These are phyloP conservation scores for Phorcus lineatus DNA, from an alignment of 2,888 invertebrate genomes.

Conservation along the genomic window DNA sequence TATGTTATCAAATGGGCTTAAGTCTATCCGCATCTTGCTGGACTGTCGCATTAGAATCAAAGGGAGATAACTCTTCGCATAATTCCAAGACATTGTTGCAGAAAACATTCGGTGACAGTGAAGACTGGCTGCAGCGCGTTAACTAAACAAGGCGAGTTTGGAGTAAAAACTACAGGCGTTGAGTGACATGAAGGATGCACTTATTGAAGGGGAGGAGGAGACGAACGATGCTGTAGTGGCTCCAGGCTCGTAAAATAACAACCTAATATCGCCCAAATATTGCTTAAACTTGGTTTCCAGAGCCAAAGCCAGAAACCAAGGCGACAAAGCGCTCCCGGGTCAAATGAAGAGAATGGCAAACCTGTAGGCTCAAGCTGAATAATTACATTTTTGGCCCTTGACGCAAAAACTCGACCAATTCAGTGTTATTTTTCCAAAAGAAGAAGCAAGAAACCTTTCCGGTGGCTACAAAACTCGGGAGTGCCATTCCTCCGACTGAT, in stretches of 20 bases:
- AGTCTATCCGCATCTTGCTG: no score
- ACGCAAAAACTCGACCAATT: not conserved
- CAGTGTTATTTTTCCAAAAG: conserved; percentile 13
- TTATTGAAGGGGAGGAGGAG: conserved; percentile 8
- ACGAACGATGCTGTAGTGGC: not conserved
- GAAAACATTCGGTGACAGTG: not conserved
- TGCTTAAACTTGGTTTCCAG: not conserved
- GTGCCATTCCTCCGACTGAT: not conserved
- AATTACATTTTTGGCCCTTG: conserved; percentile 1
- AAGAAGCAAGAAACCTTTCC: conserved; percentile 4
- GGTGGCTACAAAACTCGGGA: not conserved
- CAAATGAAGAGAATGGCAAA: not conserved
- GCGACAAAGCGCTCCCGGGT: not conserved
- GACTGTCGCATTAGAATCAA: not conserved
- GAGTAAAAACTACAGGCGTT: not conserved
- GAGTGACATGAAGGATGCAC: not conserved
- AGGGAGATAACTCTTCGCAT: not conserved
- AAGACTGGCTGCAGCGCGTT: not conserved
- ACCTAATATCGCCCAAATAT: conserved; percentile 21
- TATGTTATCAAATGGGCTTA: no score
- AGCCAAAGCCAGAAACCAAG: not conserved
- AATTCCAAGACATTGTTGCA: no score
- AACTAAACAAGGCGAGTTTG: not conserved
- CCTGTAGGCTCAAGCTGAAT: not conserved
- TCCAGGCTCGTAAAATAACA: conserved; percentile 4